phyloP scores from a whole-genome alignment of 2,113 vertebrate species.

The Gnathonemus longibarbis region DNA sequence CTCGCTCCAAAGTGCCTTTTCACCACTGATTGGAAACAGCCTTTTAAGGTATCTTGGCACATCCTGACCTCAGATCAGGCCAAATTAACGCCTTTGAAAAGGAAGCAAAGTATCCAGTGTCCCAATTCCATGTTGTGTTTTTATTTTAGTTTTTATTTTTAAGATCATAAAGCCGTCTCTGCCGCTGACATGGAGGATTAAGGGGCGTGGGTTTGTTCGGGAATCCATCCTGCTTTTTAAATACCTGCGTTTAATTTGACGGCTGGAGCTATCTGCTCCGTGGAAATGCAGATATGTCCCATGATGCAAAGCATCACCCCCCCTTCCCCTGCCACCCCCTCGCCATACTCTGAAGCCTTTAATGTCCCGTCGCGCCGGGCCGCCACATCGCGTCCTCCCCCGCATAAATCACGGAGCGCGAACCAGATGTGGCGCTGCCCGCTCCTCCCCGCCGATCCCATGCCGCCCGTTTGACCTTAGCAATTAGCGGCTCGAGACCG shows the following conservation, averaged over 20 bases:
- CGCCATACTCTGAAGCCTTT: not conserved
- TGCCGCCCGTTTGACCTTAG: slow-evolving; percentile 36
- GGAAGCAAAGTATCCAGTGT: not conserved
- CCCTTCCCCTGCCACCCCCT: not conserved
- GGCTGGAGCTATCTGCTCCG: not conserved
- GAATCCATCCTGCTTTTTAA: not conserved
- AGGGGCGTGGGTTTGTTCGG: not conserved
- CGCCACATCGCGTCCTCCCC: not conserved
- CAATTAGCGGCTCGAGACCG: slow-evolving; percentile 31
- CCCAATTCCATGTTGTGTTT: not conserved
- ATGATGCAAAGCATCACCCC: not conserved
- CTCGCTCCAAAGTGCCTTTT: not conserved
- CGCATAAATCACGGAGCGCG: slow-evolving; percentile 19
- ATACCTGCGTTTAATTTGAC: not conserved
- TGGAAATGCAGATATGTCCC: slow-evolving; percentile 1
- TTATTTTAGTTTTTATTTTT: not conserved
- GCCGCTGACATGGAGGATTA: not conserved
- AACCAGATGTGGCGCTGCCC: slow-evolving; percentile 29
- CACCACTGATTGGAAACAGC: not conserved
- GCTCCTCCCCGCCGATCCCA: slow-evolving; percentile 34
- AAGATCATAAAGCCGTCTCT: slow-evolving; percentile 8
- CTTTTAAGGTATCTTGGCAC: not conserved
- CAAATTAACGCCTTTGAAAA: slow-evolving; percentile 8
- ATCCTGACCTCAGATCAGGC: not conserved
- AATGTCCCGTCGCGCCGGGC: not conserved